Percentiles rank a stretch among this genome's conserved stretches.
These are phyloP conservation scores for Phytoseiulus persimilis DNA, from an alignment of 2,888 invertebrate genomes.

Conservation along the genomic window DNA sequence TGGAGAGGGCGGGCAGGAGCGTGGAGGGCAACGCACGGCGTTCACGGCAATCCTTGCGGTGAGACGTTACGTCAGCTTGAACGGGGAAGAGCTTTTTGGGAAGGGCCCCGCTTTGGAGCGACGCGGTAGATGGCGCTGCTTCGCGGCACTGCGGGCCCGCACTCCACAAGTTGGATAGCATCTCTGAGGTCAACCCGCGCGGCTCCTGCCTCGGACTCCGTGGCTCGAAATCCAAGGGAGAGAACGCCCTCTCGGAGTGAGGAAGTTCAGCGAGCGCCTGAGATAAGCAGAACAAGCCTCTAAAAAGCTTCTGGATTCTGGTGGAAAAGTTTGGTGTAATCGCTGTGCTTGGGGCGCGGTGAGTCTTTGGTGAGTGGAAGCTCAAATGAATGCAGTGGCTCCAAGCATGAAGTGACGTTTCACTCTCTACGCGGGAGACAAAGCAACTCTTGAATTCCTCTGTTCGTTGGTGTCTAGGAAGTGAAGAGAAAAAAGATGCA, in stretches of 20 bases:
- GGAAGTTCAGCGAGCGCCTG: background rate
- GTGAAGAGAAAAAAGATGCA: background rate
- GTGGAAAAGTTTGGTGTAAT: background rate
- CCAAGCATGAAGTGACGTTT: background rate
- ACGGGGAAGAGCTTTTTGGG: background rate
- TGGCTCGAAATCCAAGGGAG: background rate
- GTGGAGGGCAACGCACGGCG: background rate
- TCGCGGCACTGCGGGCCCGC: slow-evolving; percentile 37
- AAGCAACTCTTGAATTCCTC: background rate
- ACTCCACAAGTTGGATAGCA: slow-evolving; percentile 37
- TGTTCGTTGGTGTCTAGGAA: background rate
- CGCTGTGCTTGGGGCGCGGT: background rate
- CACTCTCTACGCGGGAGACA: background rate
- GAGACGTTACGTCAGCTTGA: background rate
- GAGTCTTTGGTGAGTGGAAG: background rate
- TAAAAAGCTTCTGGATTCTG: background rate
- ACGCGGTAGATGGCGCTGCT: background rate
- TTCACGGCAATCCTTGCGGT: background rate
- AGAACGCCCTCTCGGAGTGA: background rate
- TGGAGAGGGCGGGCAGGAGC: background rate
- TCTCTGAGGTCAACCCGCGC: background rate
- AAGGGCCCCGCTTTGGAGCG: background rate
- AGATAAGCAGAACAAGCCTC: too few species aligned
- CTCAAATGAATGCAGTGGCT: background rate
- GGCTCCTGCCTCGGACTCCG: background rate